These are phyloP conservation scores for Albula goreensis DNA, from an alignment of 2,113 vertebrate genomes.

Conservation along the genomic window DNA sequence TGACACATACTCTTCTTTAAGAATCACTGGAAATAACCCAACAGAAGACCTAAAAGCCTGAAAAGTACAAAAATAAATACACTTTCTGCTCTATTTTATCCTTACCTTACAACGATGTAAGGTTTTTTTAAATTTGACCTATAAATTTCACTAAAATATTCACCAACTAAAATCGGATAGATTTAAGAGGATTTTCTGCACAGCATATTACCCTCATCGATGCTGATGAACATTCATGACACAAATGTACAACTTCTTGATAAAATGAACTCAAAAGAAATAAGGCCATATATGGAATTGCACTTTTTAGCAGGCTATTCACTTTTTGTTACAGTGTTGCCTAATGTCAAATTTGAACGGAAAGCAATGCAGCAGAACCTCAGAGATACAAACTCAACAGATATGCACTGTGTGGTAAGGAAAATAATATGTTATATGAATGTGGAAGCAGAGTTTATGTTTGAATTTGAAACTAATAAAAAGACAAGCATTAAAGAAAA, in stretches of 20 bases:
- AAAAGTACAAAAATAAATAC: conserved; percentile 24
- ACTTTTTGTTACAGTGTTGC: neutral
- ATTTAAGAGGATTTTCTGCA: neutral
- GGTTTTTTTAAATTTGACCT: neutral
- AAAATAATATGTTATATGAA: too few species aligned
- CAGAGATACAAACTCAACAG: too few species aligned
- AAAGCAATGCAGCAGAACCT: neutral
- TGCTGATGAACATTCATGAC: neutral
- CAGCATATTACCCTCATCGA: neutral
- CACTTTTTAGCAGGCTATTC: neutral
- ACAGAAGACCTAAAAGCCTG: neutral
- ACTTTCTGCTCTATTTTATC: neutral
- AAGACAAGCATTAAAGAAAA: too few species aligned
- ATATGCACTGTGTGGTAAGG: too few species aligned
- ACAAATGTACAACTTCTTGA: neutral
- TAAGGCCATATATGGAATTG: neutral
- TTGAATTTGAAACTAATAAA: too few species aligned
- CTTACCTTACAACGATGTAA: neutral
- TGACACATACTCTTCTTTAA: neutral
- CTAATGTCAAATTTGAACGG: neutral
- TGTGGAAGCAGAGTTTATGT: too few species aligned
- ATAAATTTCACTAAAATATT: neutral
- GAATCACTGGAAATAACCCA: neutral
- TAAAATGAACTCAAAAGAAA: neutral
- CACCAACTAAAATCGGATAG: neutral